Evolutionary conservation across 2,113 vertebrate genomes (phyloP), one percentile per base, ranked within the genome.

Genomic region (Sceloporus undulatus): DNA sequence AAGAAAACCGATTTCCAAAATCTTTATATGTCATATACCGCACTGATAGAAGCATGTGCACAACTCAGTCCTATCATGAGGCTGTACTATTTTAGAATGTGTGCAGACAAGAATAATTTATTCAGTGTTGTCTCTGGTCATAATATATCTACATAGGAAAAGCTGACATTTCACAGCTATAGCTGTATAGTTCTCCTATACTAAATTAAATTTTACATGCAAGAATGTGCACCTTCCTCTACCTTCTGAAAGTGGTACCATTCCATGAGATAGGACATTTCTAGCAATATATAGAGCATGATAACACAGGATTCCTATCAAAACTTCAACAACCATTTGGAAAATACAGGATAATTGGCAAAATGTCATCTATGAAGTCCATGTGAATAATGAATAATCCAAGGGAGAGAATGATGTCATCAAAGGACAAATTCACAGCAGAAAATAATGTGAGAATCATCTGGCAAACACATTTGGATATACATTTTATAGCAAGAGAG

Each of bases 381-480:
- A n/a, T 79, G n/a, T 84, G 75, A 88, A 84, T 88, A 70, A 84
- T 79, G 74, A 84, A 84, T 84, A 84, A 79, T 54, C 40, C 79
- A 52, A 73, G 14, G 4, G 27, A n/a, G 18, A 13, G 7, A 81
- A 88, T 10, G 1, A 87, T 74, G 5, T 62, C 82, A 87, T 34
- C 0, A 11, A 82, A 62, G 23, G 71, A 75, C 27, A 76, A 80
- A 27, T 82, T 19, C 82, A 5, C 0, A 66, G 19, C 25, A 70
- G 1, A 16, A 23, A 66, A 59, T 40, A 56, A 68, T 65, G 21
- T 16, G 7, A 54, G 2, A 4, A 0, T 1, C 42, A 7, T 27
- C 4, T 78, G 16, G 40, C 73, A 89, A 90, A 16, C 71, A 75
- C 87, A 59, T 52, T 42, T 81, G 25, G 10, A 62, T 82, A 75